phyloP scores from a whole-genome alignment of 2,797 vertebrate species.

The Dendrocincla tyrannina region DNA sequence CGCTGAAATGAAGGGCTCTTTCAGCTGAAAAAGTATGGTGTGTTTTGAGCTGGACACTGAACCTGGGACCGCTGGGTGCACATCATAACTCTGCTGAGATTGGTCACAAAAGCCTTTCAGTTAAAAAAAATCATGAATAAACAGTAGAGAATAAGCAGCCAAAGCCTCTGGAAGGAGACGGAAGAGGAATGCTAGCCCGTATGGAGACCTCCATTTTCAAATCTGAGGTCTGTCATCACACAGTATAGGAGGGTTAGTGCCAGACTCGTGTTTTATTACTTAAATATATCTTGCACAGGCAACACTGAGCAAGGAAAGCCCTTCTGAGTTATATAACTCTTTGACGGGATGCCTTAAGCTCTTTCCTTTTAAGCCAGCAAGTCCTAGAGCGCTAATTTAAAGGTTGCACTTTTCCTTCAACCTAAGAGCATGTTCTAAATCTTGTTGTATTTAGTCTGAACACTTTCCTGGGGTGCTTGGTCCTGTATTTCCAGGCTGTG shows the following conservation, averaged over 20 bases:
- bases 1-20: neutral
- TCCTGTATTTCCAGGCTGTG: neutral
- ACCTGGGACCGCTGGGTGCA: neutral
- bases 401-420: slow-evolving; percentile 37
- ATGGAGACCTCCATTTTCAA: neutral
- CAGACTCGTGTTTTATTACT: slow-evolving; percentile 51
- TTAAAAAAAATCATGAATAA: neutral
- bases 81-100: neutral
- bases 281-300: slow-evolving; percentile 43
- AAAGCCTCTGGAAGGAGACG: neutral
- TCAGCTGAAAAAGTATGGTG: neutral
- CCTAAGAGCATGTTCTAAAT: slow-evolving; percentile 51
- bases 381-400: slow-evolving; percentile 54
- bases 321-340: slow-evolving; percentile 42
- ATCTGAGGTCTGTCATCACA: slow-evolving; percentile 12
- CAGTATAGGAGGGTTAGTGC: neutral
- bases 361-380: slow-evolving; percentile 59
- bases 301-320: slow-evolving; percentile 48
- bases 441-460: slow-evolving; percentile 31
- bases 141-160: neutral
- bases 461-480: neutral
- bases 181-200: neutral
- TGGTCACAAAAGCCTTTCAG: neutral
- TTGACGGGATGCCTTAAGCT: slow-evolving; percentile 11
- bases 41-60: neutral